Percentiles rank a stretch among this genome's conserved stretches.
phyloP scores from a whole-genome alignment of 2,797 vertebrate species.

The Pipistrellus pygmaeus region DNA sequence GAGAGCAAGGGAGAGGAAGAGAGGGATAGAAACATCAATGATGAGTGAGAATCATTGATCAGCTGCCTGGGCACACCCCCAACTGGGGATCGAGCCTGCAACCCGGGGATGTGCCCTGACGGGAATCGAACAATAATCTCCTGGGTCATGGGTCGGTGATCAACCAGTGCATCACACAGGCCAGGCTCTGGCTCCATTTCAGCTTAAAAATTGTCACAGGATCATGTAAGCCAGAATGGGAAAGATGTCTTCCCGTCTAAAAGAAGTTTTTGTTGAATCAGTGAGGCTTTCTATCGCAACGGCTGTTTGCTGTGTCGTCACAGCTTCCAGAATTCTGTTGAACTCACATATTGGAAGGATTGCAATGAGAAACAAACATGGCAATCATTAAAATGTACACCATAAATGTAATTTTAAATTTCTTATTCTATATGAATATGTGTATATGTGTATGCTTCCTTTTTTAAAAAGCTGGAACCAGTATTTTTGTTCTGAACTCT shows the following conservation, averaged over 20 bases:
- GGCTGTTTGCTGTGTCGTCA: not conserved
- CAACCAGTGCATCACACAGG: too few species aligned
- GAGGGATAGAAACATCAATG: too few species aligned
- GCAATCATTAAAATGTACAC: not conserved
- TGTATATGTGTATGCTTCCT: not conserved
- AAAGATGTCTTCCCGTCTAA: not conserved
- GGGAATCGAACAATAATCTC: too few species aligned
- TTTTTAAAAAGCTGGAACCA: not conserved
- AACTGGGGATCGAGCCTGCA: too few species aligned
- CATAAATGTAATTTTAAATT: not conserved
- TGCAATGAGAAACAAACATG: not conserved
- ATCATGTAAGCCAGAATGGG: not conserved
- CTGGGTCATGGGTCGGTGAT: too few species aligned
- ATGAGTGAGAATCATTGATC: too few species aligned
- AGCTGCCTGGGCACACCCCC: too few species aligned
- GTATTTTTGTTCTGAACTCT: constrained; percentile 15
- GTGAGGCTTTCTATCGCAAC: not conserved
- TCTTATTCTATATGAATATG: not conserved
- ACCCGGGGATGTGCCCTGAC: too few species aligned
- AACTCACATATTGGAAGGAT: not conserved
- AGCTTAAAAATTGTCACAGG: not conserved
- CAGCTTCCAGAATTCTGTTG: not conserved
- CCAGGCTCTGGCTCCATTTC: not conserved
- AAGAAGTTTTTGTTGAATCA: not conserved
- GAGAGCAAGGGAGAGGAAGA: too few species aligned